A percentile compares a stretch with the other conserved stretches of the same genome.
Conservation (phyloP, 2,797 vertebrate genomes). For the Urocyon cinereoargenteus region DNA sequence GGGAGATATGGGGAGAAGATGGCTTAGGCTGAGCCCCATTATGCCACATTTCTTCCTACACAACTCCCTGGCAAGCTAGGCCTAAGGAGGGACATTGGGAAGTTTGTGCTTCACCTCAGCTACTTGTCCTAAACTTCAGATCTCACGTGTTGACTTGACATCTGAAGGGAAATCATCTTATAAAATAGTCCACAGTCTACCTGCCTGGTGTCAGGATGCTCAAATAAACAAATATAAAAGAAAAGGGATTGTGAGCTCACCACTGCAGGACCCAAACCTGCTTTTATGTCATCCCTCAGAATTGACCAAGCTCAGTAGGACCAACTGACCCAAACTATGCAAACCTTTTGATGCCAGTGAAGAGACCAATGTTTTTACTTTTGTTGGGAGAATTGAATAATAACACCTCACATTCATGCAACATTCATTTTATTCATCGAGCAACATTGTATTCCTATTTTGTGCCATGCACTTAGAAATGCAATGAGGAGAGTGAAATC, state of each 20-base stretch:
- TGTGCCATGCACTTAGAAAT: not conserved
- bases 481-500: not conserved
- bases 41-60: not conserved
- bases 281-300: not conserved
- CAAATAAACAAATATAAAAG: not conserved
- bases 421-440: not conserved
- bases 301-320: not conserved
- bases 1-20: not conserved
- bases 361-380: slow-evolving; percentile 12
- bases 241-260: not conserved
- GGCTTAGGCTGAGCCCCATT: not conserved
- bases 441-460: not conserved
- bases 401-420: not conserved
- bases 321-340: not conserved
- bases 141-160: not conserved
- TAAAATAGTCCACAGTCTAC: not conserved
- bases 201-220: not conserved
- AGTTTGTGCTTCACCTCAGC: not conserved
- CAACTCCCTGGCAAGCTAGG: not conserved
- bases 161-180: not conserved
- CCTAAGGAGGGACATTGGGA: not conserved
- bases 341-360: not conserved
- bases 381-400: not conserved
- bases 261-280: not conserved
- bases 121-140: not conserved